Percentiles rank a stretch among this genome's conserved stretches.
Conservation (phyloP, 2,888 invertebrate species). For the Merodon equestris region DNA sequence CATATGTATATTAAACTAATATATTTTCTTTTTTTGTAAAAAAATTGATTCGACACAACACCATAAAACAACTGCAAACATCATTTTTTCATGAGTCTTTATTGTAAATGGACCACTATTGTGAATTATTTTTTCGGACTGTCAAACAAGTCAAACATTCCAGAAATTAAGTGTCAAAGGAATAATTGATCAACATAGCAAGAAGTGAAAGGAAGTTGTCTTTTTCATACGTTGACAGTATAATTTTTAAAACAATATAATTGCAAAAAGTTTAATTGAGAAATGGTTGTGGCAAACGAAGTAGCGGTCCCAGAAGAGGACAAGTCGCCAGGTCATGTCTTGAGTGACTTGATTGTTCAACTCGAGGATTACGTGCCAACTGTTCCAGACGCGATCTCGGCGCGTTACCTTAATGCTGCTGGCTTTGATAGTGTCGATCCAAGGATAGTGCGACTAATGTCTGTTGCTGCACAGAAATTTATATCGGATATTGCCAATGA, state of each 20-base stretch:
- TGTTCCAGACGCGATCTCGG: conserved; percentile 90
- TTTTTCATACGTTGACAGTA: too few relatives aligned
- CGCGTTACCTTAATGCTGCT: conserved; percentile 90
- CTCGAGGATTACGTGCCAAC: conserved; percentile 97
- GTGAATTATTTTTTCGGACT: too few relatives aligned
- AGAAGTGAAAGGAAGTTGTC: too few relatives aligned
- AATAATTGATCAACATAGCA: too few relatives aligned
- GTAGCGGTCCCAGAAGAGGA: conserved; percentile 43
- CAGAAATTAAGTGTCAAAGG: too few relatives aligned
- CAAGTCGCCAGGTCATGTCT: conserved; percentile 82
- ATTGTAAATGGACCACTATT: too few relatives aligned
- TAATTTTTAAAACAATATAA: neutral
- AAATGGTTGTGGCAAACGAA: conserved; percentile 53
- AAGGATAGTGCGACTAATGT: conserved; percentile 92
- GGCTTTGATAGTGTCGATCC: conserved; percentile 97
- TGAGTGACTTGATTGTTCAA: conserved; percentile 93
- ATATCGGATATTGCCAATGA: conserved; percentile 98
- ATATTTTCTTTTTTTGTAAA: too few relatives aligned
- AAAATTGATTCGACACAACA: too few relatives aligned
- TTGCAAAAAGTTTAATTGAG: neutral
- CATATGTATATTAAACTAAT: too few relatives aligned
- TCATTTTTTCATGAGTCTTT: too few relatives aligned
- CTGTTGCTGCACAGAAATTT: conserved; percentile 97
- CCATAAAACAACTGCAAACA: too few relatives aligned
- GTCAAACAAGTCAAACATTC: too few relatives aligned